Base-by-base conservation (phyloP, 2,113 vertebrate genomes). In the Sigmodon hispidus region DNA sequence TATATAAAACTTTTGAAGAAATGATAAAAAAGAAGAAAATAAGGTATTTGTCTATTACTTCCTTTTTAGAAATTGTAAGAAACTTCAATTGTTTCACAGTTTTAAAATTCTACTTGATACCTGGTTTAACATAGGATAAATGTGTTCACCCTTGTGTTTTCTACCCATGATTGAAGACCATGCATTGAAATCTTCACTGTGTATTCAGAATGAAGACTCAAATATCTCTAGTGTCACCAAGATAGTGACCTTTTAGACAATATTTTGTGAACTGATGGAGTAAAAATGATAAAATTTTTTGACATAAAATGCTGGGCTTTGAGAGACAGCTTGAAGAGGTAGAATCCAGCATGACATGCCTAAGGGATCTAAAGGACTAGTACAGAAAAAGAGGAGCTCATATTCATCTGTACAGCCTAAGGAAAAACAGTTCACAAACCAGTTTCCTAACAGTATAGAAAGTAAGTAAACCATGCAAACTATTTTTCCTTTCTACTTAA, bases 341-440 rank as follows among this genome's bases (percentile, higher is more conserved):
- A 16, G 10, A 1, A 10, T 31, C 15, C 6, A 31, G 2, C 2
- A 36, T 17, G 9, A 40, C 15, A 17, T 0, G 57, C 6, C 29
- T 4, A 4, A 26, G 4, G 36, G 52, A 6, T 0, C 8, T 17
- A 7, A 21, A 85, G 34, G 21, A 22, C 43, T 72, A 59, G 26
- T 21, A 4, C 1, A 59, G 29, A 67, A 19, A 19, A 36, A 2
- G 0, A 19, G 15, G 40, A 67, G 40, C 0, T 57, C 84, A 7
- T 5, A 26, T 22, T 9, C 34, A 70, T 36, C 45, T 48, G 3
- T 48, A 22, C 16, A 40, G 4, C 40, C 13, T 73, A 91, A 86
- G 24, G 5, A 83, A 84, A 31, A 4, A 0, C 76, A 48, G 36
- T 55, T 88, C 12, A 63, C 31, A 4, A 70, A 85, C 50, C 70